phyloP scores from a whole-genome alignment of 2,797 vertebrate genomes.

The Gorsachius magnificus region DNA sequence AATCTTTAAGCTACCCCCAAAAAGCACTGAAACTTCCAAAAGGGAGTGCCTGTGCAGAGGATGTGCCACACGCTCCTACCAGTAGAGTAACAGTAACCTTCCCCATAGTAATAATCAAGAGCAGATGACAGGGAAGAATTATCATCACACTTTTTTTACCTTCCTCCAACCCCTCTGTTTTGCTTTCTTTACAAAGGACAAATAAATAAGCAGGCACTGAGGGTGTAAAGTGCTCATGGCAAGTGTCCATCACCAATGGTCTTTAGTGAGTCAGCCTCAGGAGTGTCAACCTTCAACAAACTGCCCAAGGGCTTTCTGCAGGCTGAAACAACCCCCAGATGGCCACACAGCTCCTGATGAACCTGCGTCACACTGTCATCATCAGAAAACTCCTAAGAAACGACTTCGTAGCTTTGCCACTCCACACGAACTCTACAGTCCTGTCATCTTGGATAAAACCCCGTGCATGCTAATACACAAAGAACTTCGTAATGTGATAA shows the following conservation, averaged over 20 bases:
- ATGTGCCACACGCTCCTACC: background rate
- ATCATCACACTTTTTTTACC: background rate
- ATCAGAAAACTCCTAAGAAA: background rate
- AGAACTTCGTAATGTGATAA: background rate
- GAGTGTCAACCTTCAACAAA: background rate
- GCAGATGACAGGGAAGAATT: background rate
- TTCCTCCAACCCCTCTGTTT: background rate
- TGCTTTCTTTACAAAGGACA: background rate
- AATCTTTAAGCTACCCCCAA: background rate
- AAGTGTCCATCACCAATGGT: background rate
- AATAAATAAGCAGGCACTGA: background rate
- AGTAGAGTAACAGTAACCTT: background rate
- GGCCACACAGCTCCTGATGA: background rate
- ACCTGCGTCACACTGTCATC: background rate
- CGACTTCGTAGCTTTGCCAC: background rate
- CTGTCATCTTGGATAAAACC: background rate
- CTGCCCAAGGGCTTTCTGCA: background rate
- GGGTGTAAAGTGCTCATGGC: background rate
- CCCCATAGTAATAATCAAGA: background rate
- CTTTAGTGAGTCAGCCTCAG: background rate
- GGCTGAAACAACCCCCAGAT: accelerated
- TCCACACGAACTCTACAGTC: background rate
- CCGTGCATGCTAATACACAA: background rate
- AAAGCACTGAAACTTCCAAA: background rate
- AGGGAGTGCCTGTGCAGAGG: background rate